phyloP scores from a whole-genome alignment of 2,113 vertebrate genomes.

The Ciconia boyciana region DNA sequence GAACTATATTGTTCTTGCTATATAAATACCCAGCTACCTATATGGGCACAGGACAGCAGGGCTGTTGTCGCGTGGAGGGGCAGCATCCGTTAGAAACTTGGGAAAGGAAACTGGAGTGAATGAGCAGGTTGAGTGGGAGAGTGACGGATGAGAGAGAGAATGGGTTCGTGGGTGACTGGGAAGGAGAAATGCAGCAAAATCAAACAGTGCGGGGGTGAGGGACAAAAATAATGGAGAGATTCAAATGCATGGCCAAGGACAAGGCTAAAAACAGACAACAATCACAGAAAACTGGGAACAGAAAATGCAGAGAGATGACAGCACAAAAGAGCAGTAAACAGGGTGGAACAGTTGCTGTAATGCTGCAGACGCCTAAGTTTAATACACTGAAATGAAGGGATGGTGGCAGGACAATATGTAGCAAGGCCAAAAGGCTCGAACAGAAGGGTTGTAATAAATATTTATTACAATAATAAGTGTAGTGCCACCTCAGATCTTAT shows the following conservation, averaged over 20 bases:
- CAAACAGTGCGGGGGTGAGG: neutral
- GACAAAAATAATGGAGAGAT: neutral
- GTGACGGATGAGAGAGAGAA: rapidly evolving
- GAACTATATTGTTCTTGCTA: neutral
- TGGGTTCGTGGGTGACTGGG: neutral
- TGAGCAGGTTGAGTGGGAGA: neutral
- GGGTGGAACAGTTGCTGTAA: rapidly evolving
- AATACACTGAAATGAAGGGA: neutral
- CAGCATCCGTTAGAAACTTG: rapidly evolving
- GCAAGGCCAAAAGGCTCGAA: neutral
- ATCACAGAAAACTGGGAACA: neutral
- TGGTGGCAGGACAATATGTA: rapidly evolving
- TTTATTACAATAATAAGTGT: neutral
- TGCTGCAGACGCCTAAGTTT: rapidly evolving
- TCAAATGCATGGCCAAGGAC: neutral
- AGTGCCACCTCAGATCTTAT: neutral
- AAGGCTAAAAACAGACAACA: neutral
- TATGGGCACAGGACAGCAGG: rapidly evolving
- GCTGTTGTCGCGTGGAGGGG: neutral
- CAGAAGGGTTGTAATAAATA: neutral
- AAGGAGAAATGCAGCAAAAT: neutral
- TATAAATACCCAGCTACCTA: neutral
- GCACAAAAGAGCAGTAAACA: neutral
- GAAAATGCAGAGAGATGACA: neutral
- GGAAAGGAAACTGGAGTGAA: neutral